Conservation (phyloP, 1,140 invertebrate species). For the Zaprionus africanus region DNA sequence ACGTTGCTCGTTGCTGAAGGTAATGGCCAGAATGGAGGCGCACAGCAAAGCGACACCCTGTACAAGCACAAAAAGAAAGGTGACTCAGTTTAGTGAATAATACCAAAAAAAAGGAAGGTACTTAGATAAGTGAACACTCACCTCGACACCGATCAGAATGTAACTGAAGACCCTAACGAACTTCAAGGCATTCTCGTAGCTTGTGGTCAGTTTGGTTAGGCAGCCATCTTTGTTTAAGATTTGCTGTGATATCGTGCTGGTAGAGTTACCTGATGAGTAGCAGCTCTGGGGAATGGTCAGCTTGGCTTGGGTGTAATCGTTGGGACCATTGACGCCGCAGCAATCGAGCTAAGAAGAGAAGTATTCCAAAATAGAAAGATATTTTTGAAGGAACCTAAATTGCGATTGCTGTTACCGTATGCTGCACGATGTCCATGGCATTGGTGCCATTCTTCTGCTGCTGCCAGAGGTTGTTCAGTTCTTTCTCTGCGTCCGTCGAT, state of each 20-base stretch:
- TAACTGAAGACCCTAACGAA: constrained; percentile 56
- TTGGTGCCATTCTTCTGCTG: constrained; percentile 45
- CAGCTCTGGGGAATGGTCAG: constrained; percentile 59
- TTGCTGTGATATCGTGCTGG: neutral
- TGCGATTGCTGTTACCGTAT: constrained; percentile 29
- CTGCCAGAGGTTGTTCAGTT: constrained; percentile 40
- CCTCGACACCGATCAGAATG: constrained; percentile 64
- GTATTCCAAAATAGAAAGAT: too few species aligned
- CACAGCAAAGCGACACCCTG: constrained; percentile 56
- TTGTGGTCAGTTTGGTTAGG: constrained; percentile 47
- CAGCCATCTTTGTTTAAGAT: constrained; percentile 54
- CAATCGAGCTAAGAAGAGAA: constrained; percentile 52
- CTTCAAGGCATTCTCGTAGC: constrained; percentile 30
- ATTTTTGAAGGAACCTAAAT: neutral
- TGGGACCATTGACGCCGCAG: constrained; percentile 58
- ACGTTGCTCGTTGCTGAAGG: constrained; percentile 63
- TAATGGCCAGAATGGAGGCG: constrained; percentile 60
- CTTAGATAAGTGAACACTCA: constrained; percentile 18
- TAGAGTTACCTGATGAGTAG: constrained; percentile 20
- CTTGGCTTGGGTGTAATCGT: constrained; percentile 55
- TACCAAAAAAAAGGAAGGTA: neutral
- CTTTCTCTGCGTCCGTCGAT: neutral
- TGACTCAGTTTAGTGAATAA: constrained; percentile 17
- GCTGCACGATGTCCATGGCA: constrained; percentile 56
- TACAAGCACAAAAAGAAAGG: neutral